Conservation (phyloP, 1,140 invertebrate species). For the Riptortus pedestris region DNA sequence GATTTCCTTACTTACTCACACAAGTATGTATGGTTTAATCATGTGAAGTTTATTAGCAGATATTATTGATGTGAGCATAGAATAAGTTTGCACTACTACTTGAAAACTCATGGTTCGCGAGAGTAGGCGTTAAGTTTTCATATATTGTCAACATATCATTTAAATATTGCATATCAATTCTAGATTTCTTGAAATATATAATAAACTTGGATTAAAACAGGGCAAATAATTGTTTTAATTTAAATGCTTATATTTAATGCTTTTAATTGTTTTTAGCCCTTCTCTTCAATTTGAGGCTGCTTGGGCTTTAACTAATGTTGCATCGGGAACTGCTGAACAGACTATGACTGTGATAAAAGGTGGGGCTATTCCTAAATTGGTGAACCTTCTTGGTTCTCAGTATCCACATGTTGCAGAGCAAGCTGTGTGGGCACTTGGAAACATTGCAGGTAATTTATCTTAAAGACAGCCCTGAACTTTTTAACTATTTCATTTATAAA, state of each 20-base stretch:
- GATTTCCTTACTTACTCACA: constrained; percentile 58
- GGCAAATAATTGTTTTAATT: too few species aligned
- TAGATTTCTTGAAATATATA: too few species aligned
- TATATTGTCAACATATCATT: too few species aligned
- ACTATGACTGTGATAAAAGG: constrained; percentile 56
- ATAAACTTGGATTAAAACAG: too few species aligned
- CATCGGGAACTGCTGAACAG: constrained; percentile 60
- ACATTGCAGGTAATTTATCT: constrained; percentile 65
- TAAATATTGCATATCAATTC: too few species aligned
- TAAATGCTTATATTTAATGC: too few species aligned
- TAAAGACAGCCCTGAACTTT: not conserved
- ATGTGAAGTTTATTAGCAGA: too few species aligned
- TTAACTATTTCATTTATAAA: too few species aligned
- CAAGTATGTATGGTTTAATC: constrained; percentile 48
- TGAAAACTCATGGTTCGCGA: too few species aligned
- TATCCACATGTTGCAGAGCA: constrained; percentile 82
- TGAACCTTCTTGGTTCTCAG: constrained; percentile 60
- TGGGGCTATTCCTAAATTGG: constrained; percentile 77
- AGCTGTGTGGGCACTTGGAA: constrained; percentile 94
- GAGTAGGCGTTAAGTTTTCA: too few species aligned
- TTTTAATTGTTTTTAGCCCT: constrained; percentile 46
- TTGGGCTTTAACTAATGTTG: constrained; percentile 97
- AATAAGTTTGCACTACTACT: too few species aligned
- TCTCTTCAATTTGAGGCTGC: constrained; percentile 92
- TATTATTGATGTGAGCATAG: not conserved